Evolutionary conservation across 2,113 vertebrate species (phyloP).

Genomic region (Mesitornis unicolor): DNA sequence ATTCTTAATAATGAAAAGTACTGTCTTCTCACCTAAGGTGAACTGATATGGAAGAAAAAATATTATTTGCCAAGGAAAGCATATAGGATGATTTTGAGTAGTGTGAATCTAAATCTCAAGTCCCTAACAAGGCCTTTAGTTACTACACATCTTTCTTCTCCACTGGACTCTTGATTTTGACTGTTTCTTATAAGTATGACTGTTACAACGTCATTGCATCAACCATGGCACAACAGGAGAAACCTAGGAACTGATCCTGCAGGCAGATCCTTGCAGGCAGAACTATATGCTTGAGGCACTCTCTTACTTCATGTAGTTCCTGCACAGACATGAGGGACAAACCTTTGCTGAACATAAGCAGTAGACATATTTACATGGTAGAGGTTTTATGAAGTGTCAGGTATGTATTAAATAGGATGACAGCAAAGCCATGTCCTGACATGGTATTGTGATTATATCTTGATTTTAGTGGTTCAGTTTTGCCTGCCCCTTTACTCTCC

Average conservation of each 20-base stretch:
- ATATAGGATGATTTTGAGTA: neutral
- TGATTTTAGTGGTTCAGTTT: neutral
- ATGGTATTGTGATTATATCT: neutral
- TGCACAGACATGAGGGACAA: neutral
- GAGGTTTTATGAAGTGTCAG: neutral
- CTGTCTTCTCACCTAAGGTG: neutral
- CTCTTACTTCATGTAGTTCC: neutral
- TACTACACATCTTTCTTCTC: neutral
- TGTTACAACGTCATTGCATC: neutral
- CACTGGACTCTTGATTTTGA: neutral
- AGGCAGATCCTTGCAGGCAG: neutral
- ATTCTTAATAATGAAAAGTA: neutral
- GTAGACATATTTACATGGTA: neutral
- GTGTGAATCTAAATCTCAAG: neutral
- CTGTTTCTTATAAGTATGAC: neutral
- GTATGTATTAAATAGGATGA: neutral
- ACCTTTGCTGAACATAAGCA: neutral
- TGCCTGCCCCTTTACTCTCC: neutral
- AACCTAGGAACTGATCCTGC: neutral
- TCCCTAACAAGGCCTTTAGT: rapidly evolving
- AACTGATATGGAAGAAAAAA: neutral
- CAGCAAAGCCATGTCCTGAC: neutral
- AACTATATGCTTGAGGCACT: neutral
- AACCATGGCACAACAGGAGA: neutral
- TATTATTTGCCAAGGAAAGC: neutral